Base-by-base conservation (phyloP, 2,888 invertebrate genomes). In the Meganola albula region DNA sequence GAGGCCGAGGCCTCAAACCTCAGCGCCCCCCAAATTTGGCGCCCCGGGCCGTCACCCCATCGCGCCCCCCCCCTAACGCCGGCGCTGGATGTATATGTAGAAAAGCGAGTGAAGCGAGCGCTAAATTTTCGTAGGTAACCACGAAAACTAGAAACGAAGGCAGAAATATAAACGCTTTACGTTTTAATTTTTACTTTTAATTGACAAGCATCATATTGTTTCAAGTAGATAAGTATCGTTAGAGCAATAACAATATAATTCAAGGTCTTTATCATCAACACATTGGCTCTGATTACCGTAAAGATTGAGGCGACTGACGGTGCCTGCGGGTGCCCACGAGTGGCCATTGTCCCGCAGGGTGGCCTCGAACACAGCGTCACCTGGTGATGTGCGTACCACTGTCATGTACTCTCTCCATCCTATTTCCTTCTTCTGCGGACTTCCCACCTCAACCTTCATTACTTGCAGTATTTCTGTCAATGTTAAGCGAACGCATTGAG, bases 171-270 rank as follows among this genome's bases (percentile, higher is more conserved):
- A n/a, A n/a, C n/a, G n/a, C n/a, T n/a, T n/a, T n/a, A n/a, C n/a
- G n/a, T n/a, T n/a, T n/a, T n/a, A n/a, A n/a, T n/a, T n/a, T n/a
- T n/a, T n/a, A n/a, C n/a, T n/a, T n/a, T n/a, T n/a, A n/a, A n/a
- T n/a, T n/a, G n/a, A n/a, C n/a, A n/a, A n/a, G n/a, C n/a, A n/a
- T n/a, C n/a, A n/a, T n/a, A n/a, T n/a, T n/a, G n/a, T n/a, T n/a
- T n/a, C n/a, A n/a, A n/a, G n/a, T n/a, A n/a, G n/a, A n/a, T n/a
- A n/a, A n/a, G n/a, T n/a, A n/a, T n/a, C n/a, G n/a, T n/a, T n/a
- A n/a, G n/a, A n/a, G n/a, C 94, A 94, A 66, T 89, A 93, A 75
- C 94, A 94, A 65, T 93, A 93, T 40, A 94, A 85, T 63, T 93
- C 92, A 41, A 93, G 82, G 49, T 89, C 88, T 57, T 90, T 90